Conservation (phyloP, 2,888 invertebrate species). For the Noctua pronuba region DNA sequence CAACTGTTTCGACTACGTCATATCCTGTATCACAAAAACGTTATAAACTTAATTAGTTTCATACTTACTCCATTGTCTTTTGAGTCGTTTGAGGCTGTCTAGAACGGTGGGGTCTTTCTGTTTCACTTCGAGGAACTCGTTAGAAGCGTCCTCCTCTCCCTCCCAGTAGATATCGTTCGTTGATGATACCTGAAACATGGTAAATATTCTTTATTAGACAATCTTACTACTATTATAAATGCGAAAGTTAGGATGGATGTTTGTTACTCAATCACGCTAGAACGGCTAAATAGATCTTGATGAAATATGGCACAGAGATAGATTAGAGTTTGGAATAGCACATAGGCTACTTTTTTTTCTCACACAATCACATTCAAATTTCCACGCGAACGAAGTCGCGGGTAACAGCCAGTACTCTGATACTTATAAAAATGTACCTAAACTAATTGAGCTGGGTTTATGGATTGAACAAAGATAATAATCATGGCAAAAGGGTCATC, state of each 20-base stretch:
- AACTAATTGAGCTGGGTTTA: not conserved
- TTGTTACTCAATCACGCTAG: not conserved
- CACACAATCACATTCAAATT: not conserved
- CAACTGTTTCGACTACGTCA: not conserved
- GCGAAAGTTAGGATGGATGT: not conserved
- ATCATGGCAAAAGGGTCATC: not conserved
- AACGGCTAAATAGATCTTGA: not conserved
- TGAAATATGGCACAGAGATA: not conserved
- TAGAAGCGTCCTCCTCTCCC: slow-evolving; percentile 81
- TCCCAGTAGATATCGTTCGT: slow-evolving; percentile 85
- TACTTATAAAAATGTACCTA: not conserved
- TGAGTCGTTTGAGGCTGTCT: slow-evolving; percentile 74
- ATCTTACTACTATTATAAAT: not conserved
- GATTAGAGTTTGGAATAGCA: not conserved
- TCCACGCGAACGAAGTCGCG: not conserved
- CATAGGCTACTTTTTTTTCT: not conserved
- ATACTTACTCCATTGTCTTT: slow-evolving; percentile 62
- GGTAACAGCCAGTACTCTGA: not conserved
- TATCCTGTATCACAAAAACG: not conserved
- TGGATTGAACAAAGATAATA: not conserved
- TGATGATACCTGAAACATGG: slow-evolving; percentile 77
- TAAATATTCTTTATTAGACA: not conserved
- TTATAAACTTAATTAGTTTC: not conserved
- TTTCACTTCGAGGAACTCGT: slow-evolving; percentile 86
- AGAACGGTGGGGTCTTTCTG: slow-evolving; percentile 70